Evolutionary conservation across 1,140 invertebrate genomes (phyloP).

Genomic region (Platorchestia sp.): DNA sequence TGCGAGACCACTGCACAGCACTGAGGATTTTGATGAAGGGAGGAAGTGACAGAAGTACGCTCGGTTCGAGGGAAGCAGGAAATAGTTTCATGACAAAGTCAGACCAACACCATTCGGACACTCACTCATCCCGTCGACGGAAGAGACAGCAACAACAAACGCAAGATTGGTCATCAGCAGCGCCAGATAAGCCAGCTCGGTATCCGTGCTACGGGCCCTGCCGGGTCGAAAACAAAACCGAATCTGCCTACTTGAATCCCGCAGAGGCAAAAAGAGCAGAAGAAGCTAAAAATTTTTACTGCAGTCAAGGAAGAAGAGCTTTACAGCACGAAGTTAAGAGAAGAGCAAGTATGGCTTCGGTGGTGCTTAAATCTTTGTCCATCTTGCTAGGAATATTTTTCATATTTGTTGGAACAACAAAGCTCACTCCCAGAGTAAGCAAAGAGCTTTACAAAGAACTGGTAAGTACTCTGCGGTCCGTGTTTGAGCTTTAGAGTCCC

Average conservation of each 20-base stretch:
- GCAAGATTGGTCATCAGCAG: background rate
- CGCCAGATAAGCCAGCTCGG: background rate
- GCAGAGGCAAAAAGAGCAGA: background rate
- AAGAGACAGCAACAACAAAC: background rate
- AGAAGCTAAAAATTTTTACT: background rate
- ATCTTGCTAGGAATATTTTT: conserved; percentile 94
- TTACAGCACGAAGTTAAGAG: conserved; percentile 10
- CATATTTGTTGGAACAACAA: conserved; percentile 93
- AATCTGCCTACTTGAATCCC: background rate
- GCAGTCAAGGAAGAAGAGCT: conserved; percentile 29
- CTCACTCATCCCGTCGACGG: conserved; percentile 6
- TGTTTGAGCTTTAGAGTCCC: background rate
- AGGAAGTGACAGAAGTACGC: background rate
- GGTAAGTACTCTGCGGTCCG: conserved; percentile 76
- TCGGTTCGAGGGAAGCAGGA: conserved; percentile 20
- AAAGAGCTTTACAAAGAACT: conserved; percentile 97
- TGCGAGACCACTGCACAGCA: background rate
- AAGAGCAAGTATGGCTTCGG: conserved; percentile 74
- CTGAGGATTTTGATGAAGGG: background rate
- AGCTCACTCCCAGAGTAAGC: conserved; percentile 90
- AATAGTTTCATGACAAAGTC: conserved; percentile 27
- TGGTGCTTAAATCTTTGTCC: conserved; percentile 91
- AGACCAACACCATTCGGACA: conserved; percentile 17
- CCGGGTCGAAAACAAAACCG: background rate
- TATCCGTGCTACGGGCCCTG: conserved; percentile 36